These are phyloP conservation scores for Astreopora myriophthalma DNA, from an alignment of 64 coral and sea anemone genomes.

Conservation along the genomic window DNA sequence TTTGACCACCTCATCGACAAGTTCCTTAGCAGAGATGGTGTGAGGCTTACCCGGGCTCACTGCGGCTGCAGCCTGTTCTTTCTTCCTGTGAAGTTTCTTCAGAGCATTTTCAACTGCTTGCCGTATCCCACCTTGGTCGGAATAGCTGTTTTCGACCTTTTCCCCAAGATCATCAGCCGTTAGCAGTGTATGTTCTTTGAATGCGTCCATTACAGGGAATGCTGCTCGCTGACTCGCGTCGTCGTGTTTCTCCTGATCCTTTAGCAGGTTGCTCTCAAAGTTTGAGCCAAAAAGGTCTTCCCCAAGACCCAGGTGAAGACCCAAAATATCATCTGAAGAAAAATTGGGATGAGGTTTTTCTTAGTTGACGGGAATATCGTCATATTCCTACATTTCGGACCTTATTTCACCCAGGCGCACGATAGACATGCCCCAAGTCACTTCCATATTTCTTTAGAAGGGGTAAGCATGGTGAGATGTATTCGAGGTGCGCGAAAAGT, in stretches of 20 bases:
- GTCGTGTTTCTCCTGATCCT: not conserved
- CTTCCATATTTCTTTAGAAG: not conserved
- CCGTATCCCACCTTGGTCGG: conserved; percentile 27
- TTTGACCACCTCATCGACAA: conserved; percentile 63
- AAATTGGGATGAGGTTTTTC: not conserved
- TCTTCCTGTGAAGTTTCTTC: conserved; percentile 63
- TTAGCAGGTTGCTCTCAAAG: not conserved
- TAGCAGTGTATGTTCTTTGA: conserved; percentile 49
- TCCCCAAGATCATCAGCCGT: conserved; percentile 58
- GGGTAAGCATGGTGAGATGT: not conserved
- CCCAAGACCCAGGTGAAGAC: conserved; percentile 15
- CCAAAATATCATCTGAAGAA: conserved; percentile 36
- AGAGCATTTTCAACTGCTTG: conserved; percentile 46
- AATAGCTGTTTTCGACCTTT: conserved; percentile 53
- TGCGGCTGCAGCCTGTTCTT: not conserved
- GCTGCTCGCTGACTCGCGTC: conserved; percentile 30
- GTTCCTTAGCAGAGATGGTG: conserved; percentile 47
- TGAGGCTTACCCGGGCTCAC: not conserved
- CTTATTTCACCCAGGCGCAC: not conserved
- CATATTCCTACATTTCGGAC: not conserved
- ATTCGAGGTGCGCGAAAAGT: too few species aligned
- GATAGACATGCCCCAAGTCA: not conserved
- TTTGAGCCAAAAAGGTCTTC: conserved; percentile 21
- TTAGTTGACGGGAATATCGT: not conserved
- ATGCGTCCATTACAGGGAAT: conserved; percentile 71